A percentile compares a stretch with the other conserved stretches of the same genome.
These are phyloP conservation scores for Drosophila tristis DNA, from an alignment of 1,140 invertebrate species.

Conservation along the genomic window DNA sequence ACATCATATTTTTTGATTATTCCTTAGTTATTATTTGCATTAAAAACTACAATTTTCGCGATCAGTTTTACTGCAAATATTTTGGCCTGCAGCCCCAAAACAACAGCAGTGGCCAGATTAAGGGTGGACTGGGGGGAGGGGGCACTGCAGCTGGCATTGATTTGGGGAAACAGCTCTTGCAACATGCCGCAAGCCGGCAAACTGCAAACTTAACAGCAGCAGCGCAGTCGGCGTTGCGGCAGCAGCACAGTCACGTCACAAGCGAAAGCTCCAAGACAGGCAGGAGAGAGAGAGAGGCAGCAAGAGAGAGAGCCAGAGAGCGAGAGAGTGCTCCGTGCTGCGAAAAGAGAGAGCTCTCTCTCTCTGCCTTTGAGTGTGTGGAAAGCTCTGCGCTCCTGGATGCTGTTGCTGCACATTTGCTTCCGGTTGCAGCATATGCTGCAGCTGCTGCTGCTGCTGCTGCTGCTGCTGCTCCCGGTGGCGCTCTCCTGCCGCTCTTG, in stretches of 20 bases:
- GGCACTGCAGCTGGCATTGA: conserved; percentile 24
- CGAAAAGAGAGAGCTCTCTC: conserved; percentile 6
- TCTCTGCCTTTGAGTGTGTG: conserved; percentile 4
- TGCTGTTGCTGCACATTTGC: conserved; percentile 56
- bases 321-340: conserved; percentile 1
- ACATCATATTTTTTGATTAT: too few species aligned
- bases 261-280: too few species aligned
- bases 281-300: not conserved
- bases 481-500: not conserved
- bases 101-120: not conserved
- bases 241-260: conserved; percentile 1
- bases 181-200: conserved; percentile 52
- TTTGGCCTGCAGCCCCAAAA: too few species aligned
- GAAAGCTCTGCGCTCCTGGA: conserved; percentile 35
- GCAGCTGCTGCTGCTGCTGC: conserved; percentile 31
- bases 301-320: not conserved
- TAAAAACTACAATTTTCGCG: too few species aligned
- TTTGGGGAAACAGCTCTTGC: conserved; percentile 40
- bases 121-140: too few species aligned
- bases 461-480: conserved; percentile 25
- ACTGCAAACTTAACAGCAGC: conserved; percentile 44
- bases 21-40: too few species aligned
- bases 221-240: conserved; percentile 6
- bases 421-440: conserved; percentile 68
- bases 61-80: too few species aligned